Evolutionary conservation across 2,888 invertebrate species (phyloP), one percentile per base, ranked within the genome.

Genomic region (Lochmaea crataegi): DNA sequence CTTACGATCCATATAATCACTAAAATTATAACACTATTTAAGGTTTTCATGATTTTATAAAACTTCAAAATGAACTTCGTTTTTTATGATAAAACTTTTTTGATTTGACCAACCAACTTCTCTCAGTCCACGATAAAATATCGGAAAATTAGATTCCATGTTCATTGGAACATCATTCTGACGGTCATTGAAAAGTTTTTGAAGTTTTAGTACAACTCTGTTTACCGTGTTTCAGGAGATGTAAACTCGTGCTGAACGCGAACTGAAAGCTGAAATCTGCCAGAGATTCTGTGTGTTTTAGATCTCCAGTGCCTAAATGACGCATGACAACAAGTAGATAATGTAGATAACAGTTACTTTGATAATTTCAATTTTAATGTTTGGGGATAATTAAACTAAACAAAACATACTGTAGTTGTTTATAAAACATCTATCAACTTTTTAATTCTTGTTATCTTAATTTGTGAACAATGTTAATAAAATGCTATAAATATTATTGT

Each of bases 291-390:
- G 48, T 45, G 45, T 51, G 64, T 71, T 74, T 68, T 63, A 64
- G 71, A 74, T 71, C 68, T 71, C 16, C 41, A 68, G 64, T 26
- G 60, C 65, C 41, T 26, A 61, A 51, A 57, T 68, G 74, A 74
- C 74, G 74, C 74, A 74, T 74, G 74, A 41, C 74, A 74, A 70
- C 65, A 68, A 74, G 58, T 57, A 42, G 70, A 70, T 67, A 65
- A 68, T 56, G 69, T 45, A 1, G 16, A 1, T 53, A 16, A 4
- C 0, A 56, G 9, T 14, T n/a, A 16, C 14, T 53, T 53, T 53
- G 14, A 6, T 53, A 11, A 14, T 16, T 41, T 41, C 41, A 42
- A 5, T 53, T 53, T 16, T 5, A 12, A 42, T 42, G 5, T 12
- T 51, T 32, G 14, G 41, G 48, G 53, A 41, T 38, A 64, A 12